Conservation (phyloP, 1,140 invertebrate species). For the Drosophila trapezifrons region DNA sequence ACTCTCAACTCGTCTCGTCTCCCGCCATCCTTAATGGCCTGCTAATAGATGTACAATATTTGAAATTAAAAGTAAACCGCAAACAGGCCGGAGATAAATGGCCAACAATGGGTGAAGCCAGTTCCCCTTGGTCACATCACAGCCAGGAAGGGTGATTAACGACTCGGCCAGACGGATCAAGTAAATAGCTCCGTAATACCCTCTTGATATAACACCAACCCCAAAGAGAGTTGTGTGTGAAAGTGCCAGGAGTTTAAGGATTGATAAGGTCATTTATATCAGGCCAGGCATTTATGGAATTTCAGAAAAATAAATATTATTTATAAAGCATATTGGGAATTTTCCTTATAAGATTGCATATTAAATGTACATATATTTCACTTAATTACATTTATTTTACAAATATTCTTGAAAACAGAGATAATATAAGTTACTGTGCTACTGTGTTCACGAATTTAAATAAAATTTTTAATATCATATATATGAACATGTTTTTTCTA, state of each 20-base stretch:
- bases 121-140: constrained; percentile 11
- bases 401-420: no score
- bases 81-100: constrained; percentile 69
- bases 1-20: neutral
- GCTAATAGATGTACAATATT: constrained; percentile 64
- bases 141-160: constrained; percentile 50
- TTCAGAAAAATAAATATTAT: neutral
- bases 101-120: constrained; percentile 42
- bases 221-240: constrained; percentile 12
- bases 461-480: no score
- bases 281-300: neutral
- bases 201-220: neutral
- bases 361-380: no score
- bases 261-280: constrained; percentile 5
- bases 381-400: no score
- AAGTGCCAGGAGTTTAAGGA: constrained; percentile 1
- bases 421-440: no score
- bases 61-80: constrained; percentile 73
- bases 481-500: no score
- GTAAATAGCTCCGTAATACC: constrained; percentile 29
- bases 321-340: neutral
- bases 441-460: no score
- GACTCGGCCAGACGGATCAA: constrained; percentile 25
- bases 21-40: constrained; percentile 58
- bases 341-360: no score